Base-by-base conservation (phyloP, 2,888 invertebrate species). In the Drosophila nr. medialis region DNA sequence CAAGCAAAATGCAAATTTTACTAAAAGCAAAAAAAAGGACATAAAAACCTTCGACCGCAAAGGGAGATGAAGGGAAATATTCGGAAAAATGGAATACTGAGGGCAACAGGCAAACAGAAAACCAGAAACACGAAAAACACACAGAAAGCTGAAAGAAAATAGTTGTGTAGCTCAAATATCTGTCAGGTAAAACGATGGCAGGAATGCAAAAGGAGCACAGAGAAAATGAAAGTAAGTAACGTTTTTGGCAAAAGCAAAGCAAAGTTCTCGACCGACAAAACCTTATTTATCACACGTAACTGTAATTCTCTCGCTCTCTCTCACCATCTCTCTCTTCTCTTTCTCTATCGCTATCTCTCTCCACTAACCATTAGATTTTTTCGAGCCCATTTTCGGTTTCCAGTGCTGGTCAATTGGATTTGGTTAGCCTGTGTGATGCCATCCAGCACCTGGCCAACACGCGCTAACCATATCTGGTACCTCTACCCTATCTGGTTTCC, bases 331-430 rank as follows among this genome's bases (percentile, higher is more conserved):
- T 5, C 0, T 27, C 45, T 34, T 42, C 11, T 7, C 4, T 45
- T 4, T 24, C 13, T 4, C 7, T 24, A 2, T 8, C 15, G 7
- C 34, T 4, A 24, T 8, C 3, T 30, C 45, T 32, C 6, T 24
- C 10, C 30, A 4, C 42, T n/a, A 8, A 49, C 54, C 54, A 70
- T 50, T 66, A 34, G 34, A 77, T 75, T 65, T 72, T 80, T 73
- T 63, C 29, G 50, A 63, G 75, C 53, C 64, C 60, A 78, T 67
- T 78, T 78, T 65, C 53, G 70, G 88, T 77, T 88, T 88, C 81
- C 70, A 86, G 75, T 77, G 84, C 72, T 81, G 85, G 84, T 77
- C 86, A 86, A 86, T 89, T 89, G 84, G 84, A 89, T 89, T 89
- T 77, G 83, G 84, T 77, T 77, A 69, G 75, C 63, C 72, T 30